Conservation (phyloP, 1,140 invertebrate genomes). For the Nephila pilipes region DNA sequence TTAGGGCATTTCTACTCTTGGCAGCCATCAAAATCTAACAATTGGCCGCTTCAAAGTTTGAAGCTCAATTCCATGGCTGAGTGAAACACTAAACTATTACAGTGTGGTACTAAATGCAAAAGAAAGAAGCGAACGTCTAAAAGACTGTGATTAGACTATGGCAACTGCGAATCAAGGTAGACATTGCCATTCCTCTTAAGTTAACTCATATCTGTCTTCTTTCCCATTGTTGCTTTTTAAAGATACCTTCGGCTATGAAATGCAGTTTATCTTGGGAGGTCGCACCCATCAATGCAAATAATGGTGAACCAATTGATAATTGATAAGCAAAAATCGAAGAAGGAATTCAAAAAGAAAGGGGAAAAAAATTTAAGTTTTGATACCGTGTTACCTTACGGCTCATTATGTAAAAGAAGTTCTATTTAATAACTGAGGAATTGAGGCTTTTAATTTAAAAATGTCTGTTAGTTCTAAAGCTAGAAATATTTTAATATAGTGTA, state of each 20-base stretch:
- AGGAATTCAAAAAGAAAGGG: no score
- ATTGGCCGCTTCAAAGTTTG: constrained; percentile 18
- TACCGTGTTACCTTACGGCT: no score
- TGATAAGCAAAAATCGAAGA: no score
- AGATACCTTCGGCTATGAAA: not conserved
- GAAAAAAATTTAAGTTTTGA: no score
- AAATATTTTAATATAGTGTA: no score
- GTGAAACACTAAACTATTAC: constrained; percentile 9
- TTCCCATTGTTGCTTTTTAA: not conserved
- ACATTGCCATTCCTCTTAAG: not conserved
- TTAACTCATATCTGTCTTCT: not conserved
- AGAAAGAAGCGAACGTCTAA: not conserved
- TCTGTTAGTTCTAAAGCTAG: no score
- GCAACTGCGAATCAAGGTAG: constrained; percentile 1
- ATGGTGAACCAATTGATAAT: no score
- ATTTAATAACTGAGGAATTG: no score
- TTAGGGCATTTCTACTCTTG: not conserved
- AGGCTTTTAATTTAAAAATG: no score
- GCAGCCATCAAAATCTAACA: constrained; percentile 38
- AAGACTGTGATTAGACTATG: constrained; percentile 9
- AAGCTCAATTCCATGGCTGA: not conserved
- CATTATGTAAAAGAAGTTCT: no score
- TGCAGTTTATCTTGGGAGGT: not conserved
- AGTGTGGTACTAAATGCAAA: constrained; percentile 11
- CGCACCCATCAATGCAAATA: not conserved